These are phyloP conservation scores for Argya squamiceps DNA, from an alignment of 2,797 vertebrate species.

Conservation along the genomic window DNA sequence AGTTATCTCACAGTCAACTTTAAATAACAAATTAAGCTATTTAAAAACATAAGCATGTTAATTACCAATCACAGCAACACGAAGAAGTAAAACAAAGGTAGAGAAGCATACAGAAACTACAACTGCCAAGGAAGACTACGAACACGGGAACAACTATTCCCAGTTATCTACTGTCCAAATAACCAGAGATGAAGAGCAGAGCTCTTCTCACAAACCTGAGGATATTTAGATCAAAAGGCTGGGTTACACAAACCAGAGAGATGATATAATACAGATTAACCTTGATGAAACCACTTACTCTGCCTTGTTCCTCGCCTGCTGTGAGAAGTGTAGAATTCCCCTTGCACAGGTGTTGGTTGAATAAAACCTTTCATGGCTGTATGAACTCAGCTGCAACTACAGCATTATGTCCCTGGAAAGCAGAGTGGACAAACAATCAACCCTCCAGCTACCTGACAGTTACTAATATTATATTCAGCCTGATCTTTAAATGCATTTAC, in stretches of 20 bases:
- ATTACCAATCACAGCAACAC: background rate
- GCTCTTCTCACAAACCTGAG: background rate
- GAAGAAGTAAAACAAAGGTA: background rate
- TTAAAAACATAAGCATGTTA: background rate
- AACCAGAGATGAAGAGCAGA: background rate
- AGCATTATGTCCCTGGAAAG: background rate
- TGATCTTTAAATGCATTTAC: background rate
- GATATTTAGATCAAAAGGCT: background rate
- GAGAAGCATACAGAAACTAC: background rate
- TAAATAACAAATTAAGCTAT: background rate
- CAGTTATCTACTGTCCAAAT: background rate
- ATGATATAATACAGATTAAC: background rate
- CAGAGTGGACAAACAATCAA: background rate
- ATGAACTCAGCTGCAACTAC: background rate
- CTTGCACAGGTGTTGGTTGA: background rate
- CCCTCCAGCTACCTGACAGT: background rate
- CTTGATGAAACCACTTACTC: background rate
- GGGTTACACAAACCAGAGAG: background rate
- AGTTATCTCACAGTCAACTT: background rate
- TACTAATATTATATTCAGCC: background rate
- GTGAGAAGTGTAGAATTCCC: background rate
- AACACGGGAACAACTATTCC: background rate
- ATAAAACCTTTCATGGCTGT: background rate
- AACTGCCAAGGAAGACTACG: background rate
- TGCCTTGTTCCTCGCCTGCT: background rate